phyloP scores from a whole-genome alignment of 2,888 invertebrate genomes.

The Hyalella azteca region DNA sequence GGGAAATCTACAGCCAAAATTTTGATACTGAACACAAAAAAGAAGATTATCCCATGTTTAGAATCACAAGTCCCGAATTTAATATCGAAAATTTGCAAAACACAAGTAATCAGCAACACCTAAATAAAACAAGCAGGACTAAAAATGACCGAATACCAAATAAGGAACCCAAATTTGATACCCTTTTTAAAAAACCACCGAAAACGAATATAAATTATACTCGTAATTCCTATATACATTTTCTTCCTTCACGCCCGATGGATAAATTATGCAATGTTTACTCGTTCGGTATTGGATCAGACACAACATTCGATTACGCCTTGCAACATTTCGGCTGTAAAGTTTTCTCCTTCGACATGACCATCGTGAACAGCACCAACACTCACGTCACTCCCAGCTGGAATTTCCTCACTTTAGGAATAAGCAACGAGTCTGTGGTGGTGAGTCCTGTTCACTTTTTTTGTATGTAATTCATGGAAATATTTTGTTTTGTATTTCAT shows the following conservation, averaged over 20 bases:
- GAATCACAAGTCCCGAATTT: too few species aligned
- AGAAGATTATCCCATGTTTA: too few species aligned
- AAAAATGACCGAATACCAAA: too few species aligned
- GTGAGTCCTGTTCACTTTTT: neutral
- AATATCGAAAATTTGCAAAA: too few species aligned
- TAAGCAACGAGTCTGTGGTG: neutral
- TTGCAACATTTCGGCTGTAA: conserved; percentile 25
- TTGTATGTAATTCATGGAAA: too few species aligned
- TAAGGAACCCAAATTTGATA: neutral
- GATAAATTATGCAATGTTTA: conserved; percentile 11
- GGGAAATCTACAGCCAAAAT: too few species aligned
- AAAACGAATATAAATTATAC: neutral
- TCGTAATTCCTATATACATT: neutral
- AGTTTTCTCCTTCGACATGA: conserved; percentile 39
- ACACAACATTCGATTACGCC: conserved; percentile 24
- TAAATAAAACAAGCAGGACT: too few species aligned
- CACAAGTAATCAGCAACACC: too few species aligned
- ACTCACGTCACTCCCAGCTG: neutral
- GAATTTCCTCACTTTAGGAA: conserved; percentile 14
- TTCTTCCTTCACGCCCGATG: neutral
- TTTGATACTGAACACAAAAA: too few species aligned
- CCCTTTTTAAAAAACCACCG: neutral
- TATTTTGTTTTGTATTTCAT: too few species aligned
- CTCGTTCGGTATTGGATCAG: conserved; percentile 31
- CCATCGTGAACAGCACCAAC: neutral